phyloP scores from a whole-genome alignment of 2,888 invertebrate genomes.

The Noctua pronuba region DNA sequence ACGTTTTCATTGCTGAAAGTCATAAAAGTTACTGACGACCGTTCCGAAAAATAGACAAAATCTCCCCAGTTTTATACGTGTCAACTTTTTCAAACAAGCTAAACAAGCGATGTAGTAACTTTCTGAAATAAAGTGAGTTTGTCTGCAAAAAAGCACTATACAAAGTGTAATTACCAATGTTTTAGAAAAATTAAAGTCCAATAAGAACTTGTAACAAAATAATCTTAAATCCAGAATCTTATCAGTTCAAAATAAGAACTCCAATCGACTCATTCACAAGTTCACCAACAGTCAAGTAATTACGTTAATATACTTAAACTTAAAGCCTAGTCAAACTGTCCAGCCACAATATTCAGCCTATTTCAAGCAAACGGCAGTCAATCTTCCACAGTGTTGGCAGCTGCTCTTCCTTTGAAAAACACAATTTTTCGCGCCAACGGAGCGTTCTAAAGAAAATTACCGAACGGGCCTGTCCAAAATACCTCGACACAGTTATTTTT shows the following conservation, averaged over 20 bases:
- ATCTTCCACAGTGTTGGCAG: constrained; percentile 75
- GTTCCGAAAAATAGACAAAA: neutral
- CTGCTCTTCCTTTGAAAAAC: constrained; percentile 84
- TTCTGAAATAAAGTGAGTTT: neutral
- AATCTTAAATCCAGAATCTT: constrained; percentile 4
- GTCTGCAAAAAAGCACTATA: neutral
- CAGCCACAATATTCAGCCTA: constrained; percentile 57
- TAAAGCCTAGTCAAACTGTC: constrained; percentile 28
- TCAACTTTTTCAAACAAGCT: neutral
- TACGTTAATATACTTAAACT: constrained; percentile 17
- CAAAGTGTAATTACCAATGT: neutral
- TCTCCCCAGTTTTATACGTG: neutral
- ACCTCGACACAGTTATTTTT: constrained; percentile 75
- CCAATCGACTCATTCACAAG: neutral
- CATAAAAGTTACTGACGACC: neutral
- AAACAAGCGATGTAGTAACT: neutral
- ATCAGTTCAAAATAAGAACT: neutral
- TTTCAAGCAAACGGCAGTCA: constrained; percentile 71
- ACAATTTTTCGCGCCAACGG: constrained; percentile 87
- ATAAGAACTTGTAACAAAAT: neutral
- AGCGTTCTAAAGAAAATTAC: constrained; percentile 88
- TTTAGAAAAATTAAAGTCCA: neutral
- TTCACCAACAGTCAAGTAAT: constrained; percentile 4
- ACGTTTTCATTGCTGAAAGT: neutral
- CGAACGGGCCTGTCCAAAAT: constrained; percentile 80